Evolutionary conservation across 2,113 vertebrate species (phyloP).

Genomic region (Carassius carassius): DNA sequence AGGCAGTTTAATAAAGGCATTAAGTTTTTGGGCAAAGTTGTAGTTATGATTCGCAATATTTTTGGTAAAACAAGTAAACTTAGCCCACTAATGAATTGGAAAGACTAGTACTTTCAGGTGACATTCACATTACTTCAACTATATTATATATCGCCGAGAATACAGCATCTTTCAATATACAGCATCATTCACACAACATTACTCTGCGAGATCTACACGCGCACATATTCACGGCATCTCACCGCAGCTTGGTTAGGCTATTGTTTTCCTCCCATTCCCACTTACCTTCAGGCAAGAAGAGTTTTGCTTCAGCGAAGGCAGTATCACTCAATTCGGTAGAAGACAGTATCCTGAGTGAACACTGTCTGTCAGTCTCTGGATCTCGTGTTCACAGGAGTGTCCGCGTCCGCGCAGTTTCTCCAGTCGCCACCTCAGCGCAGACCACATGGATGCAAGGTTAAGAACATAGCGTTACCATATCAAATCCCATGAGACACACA

Average conservation of each 20-base stretch:
- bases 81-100: background rate
- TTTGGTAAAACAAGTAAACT: background rate
- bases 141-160: background rate
- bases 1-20: too few relatives aligned
- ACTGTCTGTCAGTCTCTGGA: background rate
- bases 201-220: background rate
- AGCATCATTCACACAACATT: background rate
- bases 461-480: background rate
- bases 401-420: background rate
- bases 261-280: background rate
- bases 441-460: constrained; percentile 5
- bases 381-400: background rate
- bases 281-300: constrained; percentile 18
- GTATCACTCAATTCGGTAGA: background rate
- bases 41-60: background rate
- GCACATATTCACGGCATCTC: background rate
- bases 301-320: background rate
- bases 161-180: background rate
- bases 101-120: background rate
- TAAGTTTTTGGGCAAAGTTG: background rate
- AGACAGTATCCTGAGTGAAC: background rate
- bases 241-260: background rate
- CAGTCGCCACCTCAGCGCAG: constrained; percentile 5
- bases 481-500: background rate
- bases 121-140: background rate